Evolutionary conservation across 2,113 vertebrate genomes (phyloP).

Genomic region (Lonchura striata): DNA sequence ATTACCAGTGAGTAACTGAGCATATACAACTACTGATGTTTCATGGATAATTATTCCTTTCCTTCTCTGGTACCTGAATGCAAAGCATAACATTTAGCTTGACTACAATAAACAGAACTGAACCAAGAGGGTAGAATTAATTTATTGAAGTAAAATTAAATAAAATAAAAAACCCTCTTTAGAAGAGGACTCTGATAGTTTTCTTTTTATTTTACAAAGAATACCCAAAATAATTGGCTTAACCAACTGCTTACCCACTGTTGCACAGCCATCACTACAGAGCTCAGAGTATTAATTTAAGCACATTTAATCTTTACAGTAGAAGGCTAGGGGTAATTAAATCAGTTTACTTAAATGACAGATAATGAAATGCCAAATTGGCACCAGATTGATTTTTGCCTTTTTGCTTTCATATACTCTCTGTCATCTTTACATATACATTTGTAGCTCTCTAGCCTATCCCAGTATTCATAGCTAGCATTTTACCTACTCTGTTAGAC

Average conservation of each 20-base stretch:
- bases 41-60: conserved; percentile 93
- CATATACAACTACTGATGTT: conserved; percentile 84
- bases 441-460: not conserved
- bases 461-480: not conserved
- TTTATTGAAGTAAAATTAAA: not conserved
- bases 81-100: conserved; percentile 2
- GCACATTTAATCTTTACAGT: not conserved
- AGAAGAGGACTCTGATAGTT: not conserved
- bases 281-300: not conserved
- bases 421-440: not conserved
- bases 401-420: not conserved
- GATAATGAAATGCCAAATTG: not conserved
- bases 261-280: not conserved
- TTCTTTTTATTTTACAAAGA: not conserved
- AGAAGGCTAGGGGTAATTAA: not conserved
- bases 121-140: not conserved
- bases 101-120: not conserved
- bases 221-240: not conserved
- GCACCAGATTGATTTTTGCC: not conserved
- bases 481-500: not conserved
- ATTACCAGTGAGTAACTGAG: conserved; percentile 87
- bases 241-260: not conserved
- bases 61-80: conserved; percentile 83
- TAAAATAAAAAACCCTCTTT: not conserved
- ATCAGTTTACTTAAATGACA: not conserved